Evolutionary conservation across 2,797 vertebrate genomes (phyloP).

Genomic region (Acrossocheilus wenchowensis): DNA sequence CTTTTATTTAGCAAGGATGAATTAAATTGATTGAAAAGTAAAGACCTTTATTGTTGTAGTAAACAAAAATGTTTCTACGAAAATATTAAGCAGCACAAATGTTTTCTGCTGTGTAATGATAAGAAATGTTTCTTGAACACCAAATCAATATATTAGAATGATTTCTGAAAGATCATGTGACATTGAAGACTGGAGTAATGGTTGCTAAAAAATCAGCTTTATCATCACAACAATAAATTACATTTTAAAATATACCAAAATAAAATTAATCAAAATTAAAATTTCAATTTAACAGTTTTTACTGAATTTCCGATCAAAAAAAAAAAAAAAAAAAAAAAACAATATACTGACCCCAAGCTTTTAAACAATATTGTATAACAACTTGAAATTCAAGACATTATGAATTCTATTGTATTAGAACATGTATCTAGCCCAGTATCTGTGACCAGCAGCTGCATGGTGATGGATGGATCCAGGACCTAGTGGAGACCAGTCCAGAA

Average conservation of each 20-base stretch:
- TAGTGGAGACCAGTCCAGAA: constrained; percentile 48
- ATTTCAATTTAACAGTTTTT: not conserved
- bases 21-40: not conserved
- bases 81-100: too few species aligned
- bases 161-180: too few species aligned
- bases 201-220: not conserved
- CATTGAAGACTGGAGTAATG: not conserved
- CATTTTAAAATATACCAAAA: not conserved
- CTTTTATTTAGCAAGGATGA: not conserved
- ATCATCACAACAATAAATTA: not conserved
- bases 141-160: too few species aligned
- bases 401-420: not conserved
- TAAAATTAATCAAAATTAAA: not conserved
- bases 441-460: constrained; percentile 30
- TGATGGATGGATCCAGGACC: constrained; percentile 54
- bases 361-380: not conserved
- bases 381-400: not conserved
- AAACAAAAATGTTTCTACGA: too few species aligned
- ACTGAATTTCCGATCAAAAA: not conserved
- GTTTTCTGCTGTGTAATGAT: too few species aligned
- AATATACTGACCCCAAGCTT: not conserved
- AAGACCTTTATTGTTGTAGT: not conserved
- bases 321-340: not conserved
- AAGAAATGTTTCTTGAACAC: too few species aligned
- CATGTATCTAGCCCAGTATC: constrained; percentile 18